A percentile compares a stretch with the other conserved stretches of the same genome.
Conservation (phyloP, 2,113 vertebrate species). For the Agelaius phoeniceus region DNA sequence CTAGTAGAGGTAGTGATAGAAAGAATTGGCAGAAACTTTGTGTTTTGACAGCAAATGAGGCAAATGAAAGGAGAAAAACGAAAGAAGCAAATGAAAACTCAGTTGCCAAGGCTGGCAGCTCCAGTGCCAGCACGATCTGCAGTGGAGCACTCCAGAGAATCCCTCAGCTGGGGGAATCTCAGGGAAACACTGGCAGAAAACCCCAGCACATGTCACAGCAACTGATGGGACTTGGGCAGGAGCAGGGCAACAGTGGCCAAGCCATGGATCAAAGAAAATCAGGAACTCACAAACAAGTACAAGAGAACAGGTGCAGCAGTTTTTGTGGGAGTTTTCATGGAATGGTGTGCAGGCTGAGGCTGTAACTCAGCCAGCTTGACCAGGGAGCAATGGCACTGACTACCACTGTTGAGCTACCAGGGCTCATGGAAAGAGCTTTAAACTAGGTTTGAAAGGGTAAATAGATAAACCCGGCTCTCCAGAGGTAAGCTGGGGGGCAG, state of each 20-base stretch:
- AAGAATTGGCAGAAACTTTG: background rate
- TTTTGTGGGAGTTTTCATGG: background rate
- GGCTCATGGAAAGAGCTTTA: background rate
- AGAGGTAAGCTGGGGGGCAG: background rate
- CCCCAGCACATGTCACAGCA: fast-evolving
- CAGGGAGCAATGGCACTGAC: background rate
- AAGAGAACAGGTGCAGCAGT: background rate
- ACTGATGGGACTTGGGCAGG: background rate
- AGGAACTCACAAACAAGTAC: background rate
- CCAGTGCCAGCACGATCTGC: fast-evolving
- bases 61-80: background rate
- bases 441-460: background rate
- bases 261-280: background rate
- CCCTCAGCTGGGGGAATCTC: background rate
- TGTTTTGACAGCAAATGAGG: background rate
- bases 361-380: background rate
- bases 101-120: fast-evolving
- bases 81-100: background rate
- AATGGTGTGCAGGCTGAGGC: background rate
- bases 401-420: background rate
- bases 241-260: fast-evolving
- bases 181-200: background rate
- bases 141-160: fast-evolving
- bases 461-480: background rate
- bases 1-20: background rate